Conservation (phyloP, 2,888 invertebrate genomes). For the Cephalotes varians region DNA sequence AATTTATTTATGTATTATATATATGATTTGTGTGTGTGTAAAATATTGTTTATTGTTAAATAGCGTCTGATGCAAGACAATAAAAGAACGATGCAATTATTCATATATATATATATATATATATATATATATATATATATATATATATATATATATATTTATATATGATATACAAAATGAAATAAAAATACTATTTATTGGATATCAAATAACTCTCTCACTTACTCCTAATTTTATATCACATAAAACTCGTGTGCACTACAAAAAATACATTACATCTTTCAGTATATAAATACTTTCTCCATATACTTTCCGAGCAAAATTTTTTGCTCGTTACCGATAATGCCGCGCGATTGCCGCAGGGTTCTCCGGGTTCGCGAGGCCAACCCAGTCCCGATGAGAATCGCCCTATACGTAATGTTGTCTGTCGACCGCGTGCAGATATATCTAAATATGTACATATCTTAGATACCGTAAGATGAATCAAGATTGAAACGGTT, state of each 20-base stretch:
- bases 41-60: no score
- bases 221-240: neutral
- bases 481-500: conserved; percentile 8
- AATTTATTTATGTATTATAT: neutral
- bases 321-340: neutral
- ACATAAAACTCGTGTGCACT: neutral
- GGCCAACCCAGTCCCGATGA: conserved; percentile 27
- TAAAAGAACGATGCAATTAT: neutral
- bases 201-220: neutral
- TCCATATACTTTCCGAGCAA: neutral
- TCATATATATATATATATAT: neutral
- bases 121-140: no score
- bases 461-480: conserved; percentile 41
- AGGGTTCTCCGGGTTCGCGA: neutral
- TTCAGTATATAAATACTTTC: neutral
- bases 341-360: conserved; percentile 7
- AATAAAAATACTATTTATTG: neutral
- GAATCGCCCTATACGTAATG: conserved; percentile 73
- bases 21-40: neutral
- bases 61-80: no score
- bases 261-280: neutral
- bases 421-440: conserved; percentile 55
- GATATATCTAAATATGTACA: conserved; percentile 48
- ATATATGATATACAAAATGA: neutral
- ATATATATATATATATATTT: no score